Conservation (phyloP, 2,888 invertebrate species). For the Monoplex corrugatus region DNA sequence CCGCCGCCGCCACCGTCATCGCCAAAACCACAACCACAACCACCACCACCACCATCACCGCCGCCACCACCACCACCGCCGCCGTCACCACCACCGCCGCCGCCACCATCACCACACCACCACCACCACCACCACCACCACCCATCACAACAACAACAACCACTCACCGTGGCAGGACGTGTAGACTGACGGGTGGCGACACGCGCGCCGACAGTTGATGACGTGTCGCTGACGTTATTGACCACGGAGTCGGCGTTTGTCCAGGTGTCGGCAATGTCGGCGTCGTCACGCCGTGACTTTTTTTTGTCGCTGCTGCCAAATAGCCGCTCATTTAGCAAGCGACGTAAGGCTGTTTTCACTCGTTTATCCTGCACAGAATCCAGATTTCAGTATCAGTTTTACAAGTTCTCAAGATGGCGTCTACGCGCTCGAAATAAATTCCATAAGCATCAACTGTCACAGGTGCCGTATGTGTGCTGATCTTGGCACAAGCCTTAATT, state of each 20-base stretch:
- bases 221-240: conserved; percentile 35
- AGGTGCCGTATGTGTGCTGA: too few species aligned
- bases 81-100: not conserved
- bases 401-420: too few species aligned
- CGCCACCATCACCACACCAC: not conserved
- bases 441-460: too few species aligned
- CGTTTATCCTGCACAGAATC: conserved; percentile 39
- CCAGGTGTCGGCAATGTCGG: not conserved
- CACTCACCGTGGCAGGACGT: not conserved
- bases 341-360: conserved; percentile 48
- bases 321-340: conserved; percentile 49
- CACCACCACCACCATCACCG: not conserved
- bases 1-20: too few species aligned
- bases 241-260: conserved; percentile 15
- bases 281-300: conserved; percentile 25
- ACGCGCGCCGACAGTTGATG: not conserved
- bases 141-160: not conserved
- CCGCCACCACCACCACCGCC: not conserved
- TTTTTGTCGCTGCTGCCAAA: conserved; percentile 40
- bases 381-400: too few species aligned
- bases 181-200: not conserved
- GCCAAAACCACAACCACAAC: too few species aligned
- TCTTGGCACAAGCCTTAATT: too few species aligned
- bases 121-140: not conserved
- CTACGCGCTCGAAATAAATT: too few species aligned